Conservation (phyloP, 2,113 vertebrate genomes). For the Gadus chalcogrammus region DNA sequence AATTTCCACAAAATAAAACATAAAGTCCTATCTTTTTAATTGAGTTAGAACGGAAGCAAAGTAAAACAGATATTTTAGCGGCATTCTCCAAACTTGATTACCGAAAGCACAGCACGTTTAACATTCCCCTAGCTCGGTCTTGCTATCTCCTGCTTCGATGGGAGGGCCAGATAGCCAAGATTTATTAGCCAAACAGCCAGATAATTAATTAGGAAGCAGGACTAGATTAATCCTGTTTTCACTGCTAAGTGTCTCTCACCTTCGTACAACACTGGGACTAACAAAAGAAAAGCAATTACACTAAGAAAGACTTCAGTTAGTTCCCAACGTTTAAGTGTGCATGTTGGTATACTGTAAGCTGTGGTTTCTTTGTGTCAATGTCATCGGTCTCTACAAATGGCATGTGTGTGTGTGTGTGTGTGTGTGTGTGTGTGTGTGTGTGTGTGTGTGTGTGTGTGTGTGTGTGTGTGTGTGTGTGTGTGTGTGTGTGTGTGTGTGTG, state of each 20-base stretch:
- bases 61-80: conserved; percentile 47
- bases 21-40: conserved; percentile 56
- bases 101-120: conserved; percentile 46
- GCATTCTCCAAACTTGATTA: conserved; percentile 55
- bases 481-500: conserved; percentile 6
- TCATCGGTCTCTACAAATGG: neutral
- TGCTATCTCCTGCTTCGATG: conserved; percentile 58
- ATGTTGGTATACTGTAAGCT: conserved; percentile 19
- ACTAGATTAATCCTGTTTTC: conserved; percentile 65
- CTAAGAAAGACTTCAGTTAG: conserved; percentile 33
- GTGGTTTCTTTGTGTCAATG: conserved; percentile 2
- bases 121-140: conserved; percentile 48
- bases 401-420: neutral
- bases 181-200: conserved; percentile 63
- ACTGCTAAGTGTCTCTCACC: conserved; percentile 40
- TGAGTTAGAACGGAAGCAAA: conserved; percentile 54
- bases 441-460: conserved; percentile 3
- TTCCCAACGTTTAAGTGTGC: neutral
- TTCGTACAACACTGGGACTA: conserved; percentile 21
- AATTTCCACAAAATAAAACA: conserved; percentile 40
- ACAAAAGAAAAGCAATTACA: conserved; percentile 14
- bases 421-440: neutral
- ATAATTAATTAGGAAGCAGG: conserved; percentile 66
- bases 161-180: conserved; percentile 62
- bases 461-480: conserved; percentile 3